phyloP scores from a whole-genome alignment of 2,113 vertebrate genomes.

The Benthochromis sp. region DNA sequence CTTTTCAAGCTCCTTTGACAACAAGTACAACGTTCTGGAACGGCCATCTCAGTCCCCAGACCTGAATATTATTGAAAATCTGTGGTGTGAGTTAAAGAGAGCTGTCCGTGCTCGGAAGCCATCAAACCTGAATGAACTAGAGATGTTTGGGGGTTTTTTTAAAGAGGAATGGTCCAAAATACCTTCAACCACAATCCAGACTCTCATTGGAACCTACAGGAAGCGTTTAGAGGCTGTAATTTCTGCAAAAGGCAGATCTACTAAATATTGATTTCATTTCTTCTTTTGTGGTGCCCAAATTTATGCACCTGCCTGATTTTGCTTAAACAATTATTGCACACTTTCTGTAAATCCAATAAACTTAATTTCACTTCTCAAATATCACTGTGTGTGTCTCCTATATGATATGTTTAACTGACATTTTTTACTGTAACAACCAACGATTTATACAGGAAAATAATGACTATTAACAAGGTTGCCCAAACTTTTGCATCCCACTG shows the following conservation, averaged over 20 bases:
- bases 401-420: not conserved
- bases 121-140: not conserved
- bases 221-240: rapidly evolving
- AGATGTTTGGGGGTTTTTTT: not conserved
- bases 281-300: not conserved
- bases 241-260: not conserved
- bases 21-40: too few species aligned
- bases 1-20: too few species aligned
- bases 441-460: not conserved
- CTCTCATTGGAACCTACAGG: not conserved
- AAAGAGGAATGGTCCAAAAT: not conserved
- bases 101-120: rapidly evolving
- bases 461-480: not conserved
- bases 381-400: not conserved
- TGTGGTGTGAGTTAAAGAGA: too few species aligned
- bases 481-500: not conserved
- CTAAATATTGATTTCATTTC: not conserved
- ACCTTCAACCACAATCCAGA: not conserved
- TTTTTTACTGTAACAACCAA: not conserved
- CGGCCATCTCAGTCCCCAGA: too few species aligned
- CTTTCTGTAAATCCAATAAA: not conserved
- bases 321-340: not conserved
- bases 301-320: not conserved
- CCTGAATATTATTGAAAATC: rapidly evolving
- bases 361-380: not conserved